phyloP scores from a whole-genome alignment of 1,140 invertebrate species.

The Heliconius himera region DNA sequence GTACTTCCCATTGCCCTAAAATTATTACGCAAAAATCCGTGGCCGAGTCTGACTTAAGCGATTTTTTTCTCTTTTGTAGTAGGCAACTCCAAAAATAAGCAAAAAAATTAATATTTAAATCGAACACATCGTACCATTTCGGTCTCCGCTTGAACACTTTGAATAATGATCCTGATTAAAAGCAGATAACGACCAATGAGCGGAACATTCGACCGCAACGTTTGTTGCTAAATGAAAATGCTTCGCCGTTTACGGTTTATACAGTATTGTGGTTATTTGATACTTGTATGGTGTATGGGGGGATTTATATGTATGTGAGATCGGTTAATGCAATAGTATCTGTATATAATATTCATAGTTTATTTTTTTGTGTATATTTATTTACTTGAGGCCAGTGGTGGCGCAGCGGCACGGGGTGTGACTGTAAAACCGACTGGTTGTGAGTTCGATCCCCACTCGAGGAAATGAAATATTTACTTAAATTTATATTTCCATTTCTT shows the following conservation, averaged over 20 bases:
- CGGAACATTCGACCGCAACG: conserved; percentile 9
- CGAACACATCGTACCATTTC: not conserved
- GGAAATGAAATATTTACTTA: too few relatives aligned
- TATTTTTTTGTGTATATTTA: too few relatives aligned
- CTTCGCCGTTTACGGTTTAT: conserved; percentile 6
- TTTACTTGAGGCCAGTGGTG: not conserved
- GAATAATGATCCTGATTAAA: conserved; percentile 14
- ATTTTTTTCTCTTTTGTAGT: too few relatives aligned
- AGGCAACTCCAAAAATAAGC: not conserved
- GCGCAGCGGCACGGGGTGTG: too few relatives aligned
- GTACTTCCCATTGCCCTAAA: too few relatives aligned
- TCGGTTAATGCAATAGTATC: too few relatives aligned
- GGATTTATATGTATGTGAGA: not conserved
- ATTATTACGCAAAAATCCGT: too few relatives aligned
- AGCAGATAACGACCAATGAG: conserved; percentile 10
- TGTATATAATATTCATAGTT: too few relatives aligned
- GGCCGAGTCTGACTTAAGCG: too few relatives aligned
- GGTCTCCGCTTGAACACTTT: not conserved
- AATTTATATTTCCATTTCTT: too few relatives aligned
- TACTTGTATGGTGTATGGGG: not conserved
- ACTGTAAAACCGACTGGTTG: too few relatives aligned
- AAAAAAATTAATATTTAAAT: not conserved
- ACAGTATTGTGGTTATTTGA: conserved; percentile 1
- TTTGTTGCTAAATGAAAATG: conserved; percentile 13
- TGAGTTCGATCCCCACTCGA: too few relatives aligned